A percentile compares a stretch with the other conserved stretches of the same genome.
These are phyloP conservation scores for Equus quagga DNA, from an alignment of 2,113 vertebrate genomes.

Conservation along the genomic window DNA sequence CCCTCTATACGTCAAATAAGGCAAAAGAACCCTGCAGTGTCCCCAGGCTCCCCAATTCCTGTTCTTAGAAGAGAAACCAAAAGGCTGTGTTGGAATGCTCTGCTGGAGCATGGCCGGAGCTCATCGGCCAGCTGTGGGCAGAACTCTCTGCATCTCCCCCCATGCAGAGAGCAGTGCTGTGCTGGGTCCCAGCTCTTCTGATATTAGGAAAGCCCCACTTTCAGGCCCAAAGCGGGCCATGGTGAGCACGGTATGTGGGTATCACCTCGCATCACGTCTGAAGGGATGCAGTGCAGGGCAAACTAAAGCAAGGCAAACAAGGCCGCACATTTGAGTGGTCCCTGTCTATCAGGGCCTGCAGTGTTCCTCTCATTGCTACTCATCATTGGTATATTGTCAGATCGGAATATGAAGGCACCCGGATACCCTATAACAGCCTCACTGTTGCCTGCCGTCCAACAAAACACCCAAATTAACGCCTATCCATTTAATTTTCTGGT, in stretches of 20 bases:
- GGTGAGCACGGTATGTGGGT: neutral
- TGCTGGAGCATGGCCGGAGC: rapidly evolving
- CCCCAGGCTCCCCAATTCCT: neutral
- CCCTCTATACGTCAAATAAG: neutral
- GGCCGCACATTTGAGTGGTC: neutral
- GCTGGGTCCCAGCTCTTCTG: neutral
- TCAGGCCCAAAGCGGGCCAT: neutral
- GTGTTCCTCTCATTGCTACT: neutral
- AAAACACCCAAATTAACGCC: no score
- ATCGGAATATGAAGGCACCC: neutral
- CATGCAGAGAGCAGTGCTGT: neutral
- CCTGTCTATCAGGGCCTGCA: neutral
- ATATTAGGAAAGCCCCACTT: neutral
- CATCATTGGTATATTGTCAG: neutral
- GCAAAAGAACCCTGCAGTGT: neutral
- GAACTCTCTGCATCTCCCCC: neutral
- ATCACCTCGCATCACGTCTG: no score
- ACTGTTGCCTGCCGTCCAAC: neutral
- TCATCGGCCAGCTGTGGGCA: no score
- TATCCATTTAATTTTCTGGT: neutral
- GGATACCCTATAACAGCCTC: neutral
- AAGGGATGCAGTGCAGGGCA: neutral
- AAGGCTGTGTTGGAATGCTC: neutral
- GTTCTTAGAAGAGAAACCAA: neutral
- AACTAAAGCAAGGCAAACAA: neutral